Evolutionary conservation across 2,113 vertebrate species (phyloP).

Genomic region (Takifugu bimaculatus): DNA sequence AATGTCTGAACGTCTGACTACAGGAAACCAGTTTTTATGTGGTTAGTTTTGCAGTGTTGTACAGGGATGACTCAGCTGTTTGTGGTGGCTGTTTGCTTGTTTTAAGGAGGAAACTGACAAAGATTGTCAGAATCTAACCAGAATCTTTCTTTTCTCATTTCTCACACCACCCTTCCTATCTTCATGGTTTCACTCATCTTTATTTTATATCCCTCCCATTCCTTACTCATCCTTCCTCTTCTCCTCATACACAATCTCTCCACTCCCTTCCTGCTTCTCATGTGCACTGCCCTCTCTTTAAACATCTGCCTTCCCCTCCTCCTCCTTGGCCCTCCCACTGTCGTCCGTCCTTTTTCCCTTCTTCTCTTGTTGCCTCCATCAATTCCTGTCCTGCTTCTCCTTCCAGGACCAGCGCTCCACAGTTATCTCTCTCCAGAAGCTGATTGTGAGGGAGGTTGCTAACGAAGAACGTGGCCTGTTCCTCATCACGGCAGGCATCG

Average conservation of each 20-base stretch:
- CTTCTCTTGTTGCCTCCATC: conserved; percentile 23
- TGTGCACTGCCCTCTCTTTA: neutral
- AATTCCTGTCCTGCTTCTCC: conserved; percentile 8
- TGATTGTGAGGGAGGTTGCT: conserved; percentile 95
- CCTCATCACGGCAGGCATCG: conserved; percentile 87
- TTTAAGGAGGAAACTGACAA: conserved; percentile 12
- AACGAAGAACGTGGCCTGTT: conserved; percentile 97
- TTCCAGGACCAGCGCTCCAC: conserved; percentile 92
- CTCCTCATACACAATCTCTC: conserved; percentile 3
- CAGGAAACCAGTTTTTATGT: no score
- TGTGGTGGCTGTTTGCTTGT: no score
- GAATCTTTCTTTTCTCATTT: neutral
- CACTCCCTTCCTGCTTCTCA: conserved; percentile 27
- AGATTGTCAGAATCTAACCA: conserved; percentile 13
- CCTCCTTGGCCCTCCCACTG: conserved; percentile 44
- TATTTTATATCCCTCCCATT: neutral
- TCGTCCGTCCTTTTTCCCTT: conserved; percentile 16
- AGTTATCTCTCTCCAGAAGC: conserved; percentile 93
- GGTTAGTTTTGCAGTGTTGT: no score
- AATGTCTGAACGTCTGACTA: no score
- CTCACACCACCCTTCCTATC: neutral
- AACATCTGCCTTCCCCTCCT: conserved; percentile 25
- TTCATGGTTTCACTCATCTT: neutral
- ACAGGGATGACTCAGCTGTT: no score
- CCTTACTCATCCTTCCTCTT: conserved; percentile 5